Evolutionary conservation across 2,888 invertebrate species (phyloP).

Genomic region (Drosophila hamatofila): DNA sequence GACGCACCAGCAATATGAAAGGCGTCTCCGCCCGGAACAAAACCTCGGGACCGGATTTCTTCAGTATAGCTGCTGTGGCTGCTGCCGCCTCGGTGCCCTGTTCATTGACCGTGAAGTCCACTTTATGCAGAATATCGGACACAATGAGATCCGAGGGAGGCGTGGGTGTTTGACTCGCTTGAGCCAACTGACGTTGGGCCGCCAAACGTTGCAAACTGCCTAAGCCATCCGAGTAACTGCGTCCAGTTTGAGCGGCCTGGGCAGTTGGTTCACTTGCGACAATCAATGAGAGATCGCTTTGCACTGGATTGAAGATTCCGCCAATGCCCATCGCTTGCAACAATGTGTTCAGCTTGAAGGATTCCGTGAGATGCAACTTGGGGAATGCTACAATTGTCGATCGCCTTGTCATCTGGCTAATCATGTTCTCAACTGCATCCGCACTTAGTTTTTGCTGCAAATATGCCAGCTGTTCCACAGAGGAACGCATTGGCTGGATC

Average conservation of each 20-base stretch:
- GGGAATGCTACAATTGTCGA: constrained; percentile 88
- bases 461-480: constrained; percentile 84
- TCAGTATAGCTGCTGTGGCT: constrained; percentile 87
- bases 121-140: constrained; percentile 88
- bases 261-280: constrained; percentile 71
- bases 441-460: constrained; percentile 86
- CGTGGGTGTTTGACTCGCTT: constrained; percentile 79
- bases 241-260: neutral
- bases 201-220: constrained; percentile 86
- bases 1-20: constrained; percentile 89
- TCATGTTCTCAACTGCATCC: constrained; percentile 84
- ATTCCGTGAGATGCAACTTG: constrained; percentile 88
- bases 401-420: constrained; percentile 81
- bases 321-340: constrained; percentile 87
- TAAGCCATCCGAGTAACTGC: constrained; percentile 3
- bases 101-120: constrained; percentile 88
- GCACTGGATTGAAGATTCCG: constrained; percentile 87
- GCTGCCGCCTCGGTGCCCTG: constrained; percentile 89
- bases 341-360: constrained; percentile 60
- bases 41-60: constrained; percentile 86
- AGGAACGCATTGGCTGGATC: constrained; percentile 87
- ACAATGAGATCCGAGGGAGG: constrained; percentile 85
- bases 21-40: constrained; percentile 88
- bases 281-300: constrained; percentile 90
- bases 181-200: constrained; percentile 87